phyloP scores from a whole-genome alignment of 2,113 vertebrate species.

The Lamprologus sp. region DNA sequence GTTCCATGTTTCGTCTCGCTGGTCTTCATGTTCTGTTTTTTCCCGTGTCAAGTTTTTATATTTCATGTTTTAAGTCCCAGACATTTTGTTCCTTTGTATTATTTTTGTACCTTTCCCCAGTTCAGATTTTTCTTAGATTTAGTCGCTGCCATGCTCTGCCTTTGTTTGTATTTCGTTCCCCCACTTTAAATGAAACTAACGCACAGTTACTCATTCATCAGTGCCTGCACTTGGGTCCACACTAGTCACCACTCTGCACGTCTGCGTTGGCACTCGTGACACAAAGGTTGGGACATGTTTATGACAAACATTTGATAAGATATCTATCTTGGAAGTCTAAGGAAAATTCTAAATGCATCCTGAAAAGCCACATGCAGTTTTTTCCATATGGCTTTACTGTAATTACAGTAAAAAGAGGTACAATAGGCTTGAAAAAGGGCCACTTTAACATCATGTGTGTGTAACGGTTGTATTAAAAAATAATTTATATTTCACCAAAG shows the following conservation, averaged over 20 bases:
- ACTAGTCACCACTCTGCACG: rapidly evolving
- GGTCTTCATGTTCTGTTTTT: background rate
- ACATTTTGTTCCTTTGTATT: background rate
- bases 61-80: background rate
- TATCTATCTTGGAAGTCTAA: background rate
- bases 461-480: no score
- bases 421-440: background rate
- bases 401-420: background rate
- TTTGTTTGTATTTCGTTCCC: background rate
- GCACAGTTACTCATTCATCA: background rate
- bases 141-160: background rate
- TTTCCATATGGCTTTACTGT: background rate
- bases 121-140: background rate
- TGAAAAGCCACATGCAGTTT: background rate
- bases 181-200: rapidly evolving
- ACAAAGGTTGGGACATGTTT: background rate
- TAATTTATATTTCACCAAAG: no score
- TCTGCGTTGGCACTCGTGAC: rapidly evolving
- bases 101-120: background rate
- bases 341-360: background rate
- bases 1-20: rapidly evolving
- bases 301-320: background rate
- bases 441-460: background rate
- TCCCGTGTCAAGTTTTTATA: rapidly evolving
- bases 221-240: background rate